Evolutionary conservation across 2,888 invertebrate species (phyloP), one percentile per base, ranked within the genome.

Genomic region (Salticus scenicus): DNA sequence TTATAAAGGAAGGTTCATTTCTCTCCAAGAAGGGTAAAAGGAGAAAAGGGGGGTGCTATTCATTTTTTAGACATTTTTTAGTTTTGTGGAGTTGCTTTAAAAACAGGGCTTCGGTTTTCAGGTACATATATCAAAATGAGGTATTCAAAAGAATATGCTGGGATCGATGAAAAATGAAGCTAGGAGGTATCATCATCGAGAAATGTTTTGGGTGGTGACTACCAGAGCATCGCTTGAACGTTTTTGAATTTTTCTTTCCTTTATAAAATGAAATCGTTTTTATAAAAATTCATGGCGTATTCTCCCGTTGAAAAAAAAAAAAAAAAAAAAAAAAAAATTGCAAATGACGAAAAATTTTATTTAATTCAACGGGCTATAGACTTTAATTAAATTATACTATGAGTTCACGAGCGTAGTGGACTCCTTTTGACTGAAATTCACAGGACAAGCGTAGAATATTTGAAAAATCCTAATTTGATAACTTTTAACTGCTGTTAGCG

Each of bases 121-220:
- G 42, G 33, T 70, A 41, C 70, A 70, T 42, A 27, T 1, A 66
- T 66, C 30, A 31, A 66, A 31, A 66, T 31, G 66, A 30, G 66
- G 31, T n/a, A 66, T 66, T 31, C 30, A 66, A 66, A 30, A 24
- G 12, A 4, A 31, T n/a, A 66, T 70, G 20, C 70, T 27, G 42
- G 14, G 70, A 70, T 70, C 70, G 33, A 70, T 70, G 37, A 70
- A 28, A 42, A 42, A 70, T 70, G 70, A 70, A 70, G 41, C 14
- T 42, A n/a, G 17, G 24, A 33, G 17, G 41, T 37, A 42, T 42
- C 42, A 70, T 70, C 70, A 70, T 42, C 57, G 12, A 24, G 2
- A 17, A 57, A 24, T 37, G 10, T 24, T 57, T 57, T 57, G 17
- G 42, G 57, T 1, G 57, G 24, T 57, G 24, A 57, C 57, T n/a